A percentile compares a stretch with the other conserved stretches of the same genome.
Conservation (phyloP, 2,797 vertebrate species). For the Pogonophryne albipinna region DNA sequence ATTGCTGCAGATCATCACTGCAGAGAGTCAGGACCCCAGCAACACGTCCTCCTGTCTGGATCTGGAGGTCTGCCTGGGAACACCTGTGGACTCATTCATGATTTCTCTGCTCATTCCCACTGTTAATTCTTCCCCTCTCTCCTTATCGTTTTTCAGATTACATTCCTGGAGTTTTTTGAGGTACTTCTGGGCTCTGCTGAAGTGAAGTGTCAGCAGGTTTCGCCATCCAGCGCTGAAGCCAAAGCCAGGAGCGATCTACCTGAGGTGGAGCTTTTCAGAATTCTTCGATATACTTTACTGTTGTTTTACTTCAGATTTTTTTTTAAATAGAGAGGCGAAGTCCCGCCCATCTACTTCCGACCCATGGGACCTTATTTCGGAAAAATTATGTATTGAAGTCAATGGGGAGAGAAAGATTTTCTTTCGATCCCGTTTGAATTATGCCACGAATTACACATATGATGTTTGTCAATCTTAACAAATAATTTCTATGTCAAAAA, state of each 20-base stretch:
- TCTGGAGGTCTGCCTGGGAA: slow-evolving; percentile 82
- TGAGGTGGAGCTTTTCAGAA: not conserved
- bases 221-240: not conserved
- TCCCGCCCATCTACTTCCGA: too few species aligned
- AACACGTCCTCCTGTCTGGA: slow-evolving; percentile 77
- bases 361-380: too few species aligned
- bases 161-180: slow-evolving; percentile 95
- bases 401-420: too few species aligned
- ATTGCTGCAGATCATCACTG: slow-evolving; percentile 85
- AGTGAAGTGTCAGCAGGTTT: slow-evolving; percentile 66
- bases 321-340: too few species aligned
- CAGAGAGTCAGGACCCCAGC: slow-evolving; percentile 74
- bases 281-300: too few species aligned
- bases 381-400: too few species aligned
- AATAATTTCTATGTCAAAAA: too few species aligned
- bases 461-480: too few species aligned
- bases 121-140: not conserved
- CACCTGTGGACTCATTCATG: not conserved
- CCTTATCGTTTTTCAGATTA: slow-evolving; percentile 81
- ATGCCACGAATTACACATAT: too few species aligned
- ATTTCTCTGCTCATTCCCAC: not conserved
- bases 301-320: too few species aligned
- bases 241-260: not conserved
- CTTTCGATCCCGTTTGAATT: too few species aligned
- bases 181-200: slow-evolving; percentile 88